phyloP scores from a whole-genome alignment of 1,140 invertebrate genomes.

The Scylla paramamosain region DNA sequence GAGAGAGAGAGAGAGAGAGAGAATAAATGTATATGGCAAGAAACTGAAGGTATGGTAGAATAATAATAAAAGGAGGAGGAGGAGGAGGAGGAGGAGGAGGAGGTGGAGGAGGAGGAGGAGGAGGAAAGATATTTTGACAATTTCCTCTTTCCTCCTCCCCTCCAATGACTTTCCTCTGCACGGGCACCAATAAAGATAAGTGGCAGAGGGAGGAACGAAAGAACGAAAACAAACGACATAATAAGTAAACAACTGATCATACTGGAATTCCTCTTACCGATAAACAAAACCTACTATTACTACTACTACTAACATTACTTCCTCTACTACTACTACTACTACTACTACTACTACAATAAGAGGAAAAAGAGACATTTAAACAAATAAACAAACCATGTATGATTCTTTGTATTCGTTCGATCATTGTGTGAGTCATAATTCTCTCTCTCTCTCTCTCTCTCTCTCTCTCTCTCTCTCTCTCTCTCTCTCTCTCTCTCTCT shows the following conservation, averaged over 20 bases:
- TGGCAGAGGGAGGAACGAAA: not conserved
- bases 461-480: no score
- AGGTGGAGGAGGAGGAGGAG: not conserved
- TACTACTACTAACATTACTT: no score
- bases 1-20: conserved; percentile 23
- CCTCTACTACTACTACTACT: no score
- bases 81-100: not conserved
- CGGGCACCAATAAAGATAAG: not conserved
- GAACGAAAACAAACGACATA: not conserved
- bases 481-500: no score
- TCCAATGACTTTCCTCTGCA: not conserved
- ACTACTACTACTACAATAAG: no score
- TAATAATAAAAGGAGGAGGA: not conserved
- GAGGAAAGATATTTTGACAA: not conserved
- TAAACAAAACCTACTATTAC: no score
- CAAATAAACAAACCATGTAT: no score
- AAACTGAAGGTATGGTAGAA: no score
- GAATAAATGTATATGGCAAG: not conserved
- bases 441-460: no score
- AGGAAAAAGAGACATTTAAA: no score
- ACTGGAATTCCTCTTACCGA: not conserved
- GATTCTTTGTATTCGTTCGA: no score
- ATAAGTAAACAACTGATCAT: not conserved
- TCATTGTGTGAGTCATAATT: no score
- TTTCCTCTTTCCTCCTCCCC: not conserved